Conservation (phyloP, 2,113 vertebrate genomes). For the Penelope pileata region DNA sequence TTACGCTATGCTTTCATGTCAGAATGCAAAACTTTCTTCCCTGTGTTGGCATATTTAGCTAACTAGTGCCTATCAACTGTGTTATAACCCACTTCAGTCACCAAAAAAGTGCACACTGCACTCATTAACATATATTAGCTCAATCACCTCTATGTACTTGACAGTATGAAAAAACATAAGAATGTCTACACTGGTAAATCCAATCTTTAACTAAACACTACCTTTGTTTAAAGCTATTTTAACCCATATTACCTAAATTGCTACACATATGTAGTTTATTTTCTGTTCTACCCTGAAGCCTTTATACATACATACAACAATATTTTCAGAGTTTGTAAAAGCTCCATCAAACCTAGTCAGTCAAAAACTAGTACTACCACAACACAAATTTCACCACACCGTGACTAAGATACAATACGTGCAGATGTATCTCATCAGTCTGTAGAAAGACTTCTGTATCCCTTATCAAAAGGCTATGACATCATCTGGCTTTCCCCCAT, state of each 20-base stretch:
- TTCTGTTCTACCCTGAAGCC: background rate
- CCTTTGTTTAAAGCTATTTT: background rate
- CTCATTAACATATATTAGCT: constrained; percentile 35
- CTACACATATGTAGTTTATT: background rate
- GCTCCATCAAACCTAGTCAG: background rate
- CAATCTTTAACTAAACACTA: background rate
- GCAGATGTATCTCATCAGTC: accelerated
- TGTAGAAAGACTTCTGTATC: background rate
- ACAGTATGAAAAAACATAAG: background rate
- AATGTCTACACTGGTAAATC: background rate
- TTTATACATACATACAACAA: background rate
- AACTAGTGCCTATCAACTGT: constrained; percentile 16
- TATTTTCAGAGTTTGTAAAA: background rate
- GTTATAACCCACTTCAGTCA: background rate
- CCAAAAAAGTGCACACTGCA: background rate
- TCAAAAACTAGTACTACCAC: background rate
- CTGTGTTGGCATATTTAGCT: constrained; percentile 28
- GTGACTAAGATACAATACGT: background rate
- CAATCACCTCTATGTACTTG: background rate
- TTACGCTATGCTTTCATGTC: background rate
- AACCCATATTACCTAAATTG: background rate
- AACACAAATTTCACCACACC: background rate
- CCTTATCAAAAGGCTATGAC: background rate
- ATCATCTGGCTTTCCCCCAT: background rate
- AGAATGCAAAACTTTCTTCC: constrained; percentile 10